Evolutionary conservation across 2,797 vertebrate genomes (phyloP).

Genomic region (Saxicola maurus): DNA sequence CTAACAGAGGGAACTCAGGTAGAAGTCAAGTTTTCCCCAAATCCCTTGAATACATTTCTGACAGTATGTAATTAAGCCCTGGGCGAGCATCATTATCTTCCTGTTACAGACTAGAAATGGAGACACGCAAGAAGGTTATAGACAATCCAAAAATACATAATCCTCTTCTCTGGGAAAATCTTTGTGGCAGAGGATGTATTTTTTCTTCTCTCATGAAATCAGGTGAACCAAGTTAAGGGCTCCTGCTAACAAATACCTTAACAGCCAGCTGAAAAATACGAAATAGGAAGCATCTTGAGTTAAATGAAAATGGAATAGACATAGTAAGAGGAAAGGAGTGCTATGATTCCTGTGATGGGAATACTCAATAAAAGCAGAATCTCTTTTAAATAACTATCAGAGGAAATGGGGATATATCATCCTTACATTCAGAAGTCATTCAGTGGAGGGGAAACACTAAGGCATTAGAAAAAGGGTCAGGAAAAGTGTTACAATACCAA

Average conservation of each 20-base stretch:
- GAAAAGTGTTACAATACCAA: not conserved
- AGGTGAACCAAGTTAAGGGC: not conserved
- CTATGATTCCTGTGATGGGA: not conserved
- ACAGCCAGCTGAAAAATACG: not conserved
- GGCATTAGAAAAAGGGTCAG: not conserved
- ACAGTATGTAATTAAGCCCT: not conserved
- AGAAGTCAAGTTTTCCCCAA: not conserved
- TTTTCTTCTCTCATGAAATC: not conserved
- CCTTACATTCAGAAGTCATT: not conserved
- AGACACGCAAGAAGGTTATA: not conserved
- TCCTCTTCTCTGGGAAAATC: not conserved
- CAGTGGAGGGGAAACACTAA: not conserved
- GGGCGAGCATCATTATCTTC: not conserved
- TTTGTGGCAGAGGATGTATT: not conserved
- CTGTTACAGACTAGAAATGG: not conserved
- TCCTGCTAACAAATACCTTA: not conserved
- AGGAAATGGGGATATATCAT: not conserved
- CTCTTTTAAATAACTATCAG: conserved; percentile 4
- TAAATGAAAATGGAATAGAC: conserved; percentile 17
- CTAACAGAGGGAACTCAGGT: not conserved
- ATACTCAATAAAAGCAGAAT: conserved; percentile 1
- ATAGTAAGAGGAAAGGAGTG: not conserved
- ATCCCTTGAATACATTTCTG: not conserved
- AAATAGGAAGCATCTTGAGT: not conserved
- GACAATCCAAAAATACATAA: not conserved